These are phyloP conservation scores for Hoplodrina ambigua DNA, from an alignment of 2,888 invertebrate species.

Conservation along the genomic window DNA sequence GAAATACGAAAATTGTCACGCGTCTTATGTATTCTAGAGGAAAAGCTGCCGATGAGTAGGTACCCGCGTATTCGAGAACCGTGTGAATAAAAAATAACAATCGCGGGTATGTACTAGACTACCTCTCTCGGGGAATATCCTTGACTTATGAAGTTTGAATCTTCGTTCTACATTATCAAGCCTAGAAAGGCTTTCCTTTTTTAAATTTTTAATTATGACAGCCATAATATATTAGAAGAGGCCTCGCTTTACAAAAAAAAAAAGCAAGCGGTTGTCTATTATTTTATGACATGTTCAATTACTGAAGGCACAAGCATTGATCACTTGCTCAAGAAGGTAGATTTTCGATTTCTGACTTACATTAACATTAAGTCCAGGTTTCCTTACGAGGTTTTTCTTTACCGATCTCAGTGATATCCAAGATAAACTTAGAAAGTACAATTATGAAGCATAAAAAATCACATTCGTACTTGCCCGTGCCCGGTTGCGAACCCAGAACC, in stretches of 20 bases:
- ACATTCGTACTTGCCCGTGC: too few species aligned
- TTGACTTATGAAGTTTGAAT: constrained; percentile 3
- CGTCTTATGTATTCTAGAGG: constrained; percentile 29
- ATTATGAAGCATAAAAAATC: too few species aligned
- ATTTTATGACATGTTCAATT: background rate
- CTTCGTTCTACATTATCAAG: background rate
- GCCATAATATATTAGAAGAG: background rate
- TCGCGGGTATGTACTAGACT: background rate
- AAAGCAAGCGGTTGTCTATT: background rate
- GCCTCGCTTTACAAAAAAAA: background rate
- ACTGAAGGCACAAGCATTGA: background rate
- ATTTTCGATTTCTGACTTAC: too few species aligned
- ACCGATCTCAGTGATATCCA: too few species aligned
- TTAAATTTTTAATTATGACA: too few species aligned
- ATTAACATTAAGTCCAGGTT: too few species aligned
- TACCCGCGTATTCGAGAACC: constrained; percentile 2
- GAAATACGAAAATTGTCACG: constrained; percentile 37
- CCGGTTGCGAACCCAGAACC: too few species aligned
- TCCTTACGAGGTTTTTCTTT: too few species aligned
- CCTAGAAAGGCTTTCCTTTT: too few species aligned
- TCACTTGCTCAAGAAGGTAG: too few species aligned
- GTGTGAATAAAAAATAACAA: constrained; percentile 36
- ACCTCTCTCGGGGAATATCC: constrained; percentile 1
- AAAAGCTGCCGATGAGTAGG: constrained; percentile 15
- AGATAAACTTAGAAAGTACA: too few species aligned